These are phyloP conservation scores for Ptycholaimellus sp. DNA, from an alignment of 2,888 invertebrate genomes.

Conservation along the genomic window DNA sequence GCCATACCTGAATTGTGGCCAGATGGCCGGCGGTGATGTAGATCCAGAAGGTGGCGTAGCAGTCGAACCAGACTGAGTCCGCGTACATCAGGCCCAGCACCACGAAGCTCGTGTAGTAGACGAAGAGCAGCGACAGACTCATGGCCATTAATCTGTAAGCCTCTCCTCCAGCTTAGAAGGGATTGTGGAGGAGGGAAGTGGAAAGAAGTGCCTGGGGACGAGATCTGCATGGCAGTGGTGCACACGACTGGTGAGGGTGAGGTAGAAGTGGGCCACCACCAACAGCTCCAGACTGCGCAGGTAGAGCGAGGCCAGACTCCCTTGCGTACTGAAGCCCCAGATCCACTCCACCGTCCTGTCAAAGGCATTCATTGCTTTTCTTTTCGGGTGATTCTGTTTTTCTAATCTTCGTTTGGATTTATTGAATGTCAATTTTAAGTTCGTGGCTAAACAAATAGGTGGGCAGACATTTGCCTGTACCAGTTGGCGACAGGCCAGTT, in stretches of 20 bases:
- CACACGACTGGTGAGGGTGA: slow-evolving; percentile 1
- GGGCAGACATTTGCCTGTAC: too few species aligned
- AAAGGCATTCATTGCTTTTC: too few species aligned
- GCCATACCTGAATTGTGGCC: background rate
- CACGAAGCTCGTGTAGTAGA: slow-evolving; percentile 5
- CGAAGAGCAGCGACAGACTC: background rate
- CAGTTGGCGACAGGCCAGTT: too few species aligned
- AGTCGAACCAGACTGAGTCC: slow-evolving; percentile 3
- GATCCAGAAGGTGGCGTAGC: slow-evolving; percentile 2
- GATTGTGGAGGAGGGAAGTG: background rate
- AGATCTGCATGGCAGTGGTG: background rate
- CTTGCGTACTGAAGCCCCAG: slow-evolving; percentile 4
- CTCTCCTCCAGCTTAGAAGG: background rate
- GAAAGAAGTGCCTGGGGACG: background rate
- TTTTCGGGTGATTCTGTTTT: too few species aligned
- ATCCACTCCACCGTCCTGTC: slow-evolving; percentile 2
- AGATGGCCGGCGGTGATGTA: background rate
- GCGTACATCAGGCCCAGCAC: slow-evolving; percentile 1
- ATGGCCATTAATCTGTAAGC: background rate
- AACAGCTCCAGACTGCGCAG: slow-evolving; percentile 4
- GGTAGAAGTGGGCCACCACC: slow-evolving; percentile 4
- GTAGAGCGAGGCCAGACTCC: slow-evolving; percentile 1
- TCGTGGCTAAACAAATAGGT: too few species aligned
- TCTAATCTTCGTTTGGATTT: too few species aligned
- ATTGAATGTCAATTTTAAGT: too few species aligned